phyloP scores from a whole-genome alignment of 1,140 invertebrate species.

The Orchestia grillus region DNA sequence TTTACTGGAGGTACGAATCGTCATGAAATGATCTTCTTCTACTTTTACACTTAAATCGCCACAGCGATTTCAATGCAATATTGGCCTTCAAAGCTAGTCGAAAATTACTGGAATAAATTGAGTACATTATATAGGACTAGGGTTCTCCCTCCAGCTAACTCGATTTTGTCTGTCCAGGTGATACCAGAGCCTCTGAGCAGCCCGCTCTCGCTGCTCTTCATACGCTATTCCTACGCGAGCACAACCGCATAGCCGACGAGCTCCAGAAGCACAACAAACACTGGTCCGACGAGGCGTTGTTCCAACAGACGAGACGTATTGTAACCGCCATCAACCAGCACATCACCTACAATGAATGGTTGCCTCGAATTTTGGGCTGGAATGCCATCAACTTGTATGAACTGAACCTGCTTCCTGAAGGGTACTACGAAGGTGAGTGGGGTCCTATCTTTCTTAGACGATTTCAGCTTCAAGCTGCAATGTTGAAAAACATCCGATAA shows the following conservation, averaged over 20 bases:
- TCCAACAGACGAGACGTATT: slow-evolving; percentile 74
- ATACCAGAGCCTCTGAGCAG: slow-evolving; percentile 78
- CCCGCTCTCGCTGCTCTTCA: slow-evolving; percentile 77
- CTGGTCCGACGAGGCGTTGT: slow-evolving; percentile 77
- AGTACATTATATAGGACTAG: too few species aligned
- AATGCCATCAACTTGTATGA: slow-evolving; percentile 71
- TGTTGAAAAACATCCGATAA: too few species aligned
- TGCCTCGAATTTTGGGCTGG: slow-evolving; percentile 76
- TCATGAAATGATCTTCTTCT: background rate
- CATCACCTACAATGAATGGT: slow-evolving; percentile 77
- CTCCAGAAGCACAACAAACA: slow-evolving; percentile 74
- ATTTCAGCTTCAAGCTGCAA: background rate
- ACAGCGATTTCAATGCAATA: background rate
- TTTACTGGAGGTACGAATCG: slow-evolving; percentile 71
- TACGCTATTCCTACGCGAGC: slow-evolving; percentile 76
- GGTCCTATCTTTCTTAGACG: background rate
- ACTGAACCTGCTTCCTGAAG: slow-evolving; percentile 73
- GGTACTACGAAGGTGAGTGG: slow-evolving; percentile 73
- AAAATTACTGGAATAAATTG: background rate
- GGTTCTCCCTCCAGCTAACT: too few species aligned
- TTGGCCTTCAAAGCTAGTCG: background rate
- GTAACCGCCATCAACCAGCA: slow-evolving; percentile 78
- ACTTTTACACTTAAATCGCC: too few species aligned
- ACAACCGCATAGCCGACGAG: slow-evolving; percentile 75
- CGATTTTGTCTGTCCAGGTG: slow-evolving; percentile 71